Evolutionary conservation across 92 coral and sea anemone genomes (phyloP), one percentile per base, ranked within the genome.

Genomic region (Phenganax marumi): DNA sequence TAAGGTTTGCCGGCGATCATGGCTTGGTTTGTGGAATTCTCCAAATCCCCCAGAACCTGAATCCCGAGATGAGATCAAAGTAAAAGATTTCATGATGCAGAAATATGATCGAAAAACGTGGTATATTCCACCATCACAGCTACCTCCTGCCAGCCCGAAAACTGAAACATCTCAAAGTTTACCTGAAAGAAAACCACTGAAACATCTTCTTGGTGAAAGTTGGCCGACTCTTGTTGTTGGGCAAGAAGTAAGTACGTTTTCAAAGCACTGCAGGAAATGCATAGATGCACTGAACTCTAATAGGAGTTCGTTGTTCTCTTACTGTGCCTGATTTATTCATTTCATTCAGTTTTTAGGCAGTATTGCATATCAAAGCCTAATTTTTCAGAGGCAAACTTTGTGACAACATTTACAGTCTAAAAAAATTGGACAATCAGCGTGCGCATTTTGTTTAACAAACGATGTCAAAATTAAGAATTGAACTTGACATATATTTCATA

Each of bases 1-100:
- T 3, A 25, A 66, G 99, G 86, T 87, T 72, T 96, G 99, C 86
- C 92, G 81, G 87, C 93, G 90, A 85, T 90, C 95, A 1, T 96
- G 99, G 99, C 84, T 96, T 53, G 99, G 99, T n/a, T 72, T 96
- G 81, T 96, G 99, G 99, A 96, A 92, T 81, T 92, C 97, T 39
- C 78, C 91, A 26, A 88, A 86, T 79, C 89, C 91, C 68, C 89
- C 99, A 51, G 97, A 92, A 91, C 99, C 99, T 50, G 99, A 96
- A 63, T 92, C 99, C 13, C 86, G 90, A 73, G 99, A 96, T 83
- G 99, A 96, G 68, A 97, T 90, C 47, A 96, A 92, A 84, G 89
- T 92, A 21, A 96, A 96, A 86, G 99, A 96, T 68, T 96, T 92
- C 82, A 96, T 96, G 97, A 93, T 90, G 60, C 97, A 92, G 80